Percentiles rank a stretch among this genome's conserved stretches.
Conservation (phyloP, 1,140 invertebrate species). For the honey bee (Apis mellifera) region Amel_HAv3.1 CM009939.2:4644001-4644500, state of each 20-base stretch:
- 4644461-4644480: constrained; percentile 38
- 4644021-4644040: too few relatives aligned
- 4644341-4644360: neutral
- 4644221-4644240: too few relatives aligned
- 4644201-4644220: neutral
- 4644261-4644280: neutral
- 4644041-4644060: too few relatives aligned
- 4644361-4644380: too few relatives aligned
- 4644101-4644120: too few relatives aligned
- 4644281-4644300: neutral
- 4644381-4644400: too few relatives aligned
- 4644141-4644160: neutral
- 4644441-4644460: constrained; percentile 8
- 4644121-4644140: too few relatives aligned
- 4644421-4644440: constrained; percentile 42
- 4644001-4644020: too few relatives aligned
- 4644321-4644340: neutral
- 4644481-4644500: constrained; percentile 44
- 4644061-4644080: too few relatives aligned
- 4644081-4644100: too few relatives aligned
- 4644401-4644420: neutral
- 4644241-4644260: neutral
- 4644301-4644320: too few relatives aligned
- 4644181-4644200: neutral
- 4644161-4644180: neutral